These are phyloP conservation scores for Leptura quadrifasciata DNA, from an alignment of 2,888 invertebrate species.

Conservation along the genomic window DNA sequence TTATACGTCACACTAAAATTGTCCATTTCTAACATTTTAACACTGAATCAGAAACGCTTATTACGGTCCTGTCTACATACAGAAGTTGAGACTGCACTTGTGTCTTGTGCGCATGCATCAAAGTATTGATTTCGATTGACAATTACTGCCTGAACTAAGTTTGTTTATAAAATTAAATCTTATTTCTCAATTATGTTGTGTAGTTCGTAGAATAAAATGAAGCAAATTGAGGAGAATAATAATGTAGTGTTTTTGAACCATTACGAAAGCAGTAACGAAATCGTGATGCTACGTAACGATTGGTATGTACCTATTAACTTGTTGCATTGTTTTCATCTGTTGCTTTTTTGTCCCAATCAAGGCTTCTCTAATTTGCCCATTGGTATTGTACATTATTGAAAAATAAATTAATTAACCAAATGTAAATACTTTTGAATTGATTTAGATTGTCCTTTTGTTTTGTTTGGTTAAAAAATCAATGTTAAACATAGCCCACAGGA, in stretches of 20 bases:
- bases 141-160: not conserved
- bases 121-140: not conserved
- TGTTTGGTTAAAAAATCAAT: conserved; percentile 26
- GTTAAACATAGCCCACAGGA: not conserved
- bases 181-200: not conserved
- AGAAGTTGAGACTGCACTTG: not conserved
- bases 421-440: too few relatives aligned
- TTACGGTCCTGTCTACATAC: not conserved
- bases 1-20: too few relatives aligned
- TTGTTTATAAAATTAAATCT: conserved; percentile 2
- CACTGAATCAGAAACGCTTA: too few relatives aligned
- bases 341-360: conserved; percentile 5
- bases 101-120: not conserved
- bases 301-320: conserved; percentile 20
- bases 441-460: not conserved
- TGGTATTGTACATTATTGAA: not conserved
- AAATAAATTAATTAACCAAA: too few relatives aligned
- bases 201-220: not conserved
- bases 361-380: not conserved
- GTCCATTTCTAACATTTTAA: too few relatives aligned
- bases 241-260: not conserved
- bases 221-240: not conserved
- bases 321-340: conserved; percentile 10
- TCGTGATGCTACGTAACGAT: conserved; percentile 3
- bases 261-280: not conserved